Evolutionary conservation across 2,113 vertebrate genomes (phyloP).

Genomic region (human): GRCh38 chr15:29685501-29686000

Average conservation of each 20-base stretch:
- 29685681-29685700: too few relatives aligned
- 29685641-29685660: neutral
- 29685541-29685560: neutral
- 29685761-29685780: neutral
- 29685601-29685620: neutral
- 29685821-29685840: neutral
- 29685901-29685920: constrained; percentile 8
- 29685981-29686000: constrained; percentile 29
- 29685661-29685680: neutral
- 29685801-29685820: neutral
- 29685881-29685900: constrained; percentile 13
- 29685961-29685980: neutral
- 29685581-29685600: too few relatives aligned
- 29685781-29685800: neutral
- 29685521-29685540: neutral
- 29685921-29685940: neutral
- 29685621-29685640: neutral
- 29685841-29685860: neutral
- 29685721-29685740: too few relatives aligned
- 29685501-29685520: too few relatives aligned
- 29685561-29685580: neutral
- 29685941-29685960: constrained; percentile 36
- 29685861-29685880: neutral
- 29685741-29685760: neutral
- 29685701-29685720: neutral